Evolutionary conservation across 2,113 vertebrate genomes (phyloP).

Genomic region (Fregetta grallaria): DNA sequence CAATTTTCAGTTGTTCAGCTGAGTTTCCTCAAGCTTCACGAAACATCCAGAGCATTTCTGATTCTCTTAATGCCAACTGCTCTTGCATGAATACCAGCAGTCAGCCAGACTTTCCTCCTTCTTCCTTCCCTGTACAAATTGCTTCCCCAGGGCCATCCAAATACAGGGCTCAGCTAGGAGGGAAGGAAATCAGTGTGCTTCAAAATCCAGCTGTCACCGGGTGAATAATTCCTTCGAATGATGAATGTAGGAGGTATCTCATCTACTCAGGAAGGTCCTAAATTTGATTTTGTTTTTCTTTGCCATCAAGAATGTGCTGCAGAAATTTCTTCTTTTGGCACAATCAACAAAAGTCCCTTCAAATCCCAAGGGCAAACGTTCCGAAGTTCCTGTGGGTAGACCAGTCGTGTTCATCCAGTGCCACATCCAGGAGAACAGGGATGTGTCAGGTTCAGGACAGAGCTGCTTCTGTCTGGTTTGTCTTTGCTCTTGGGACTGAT

Average conservation of each 20-base stretch:
- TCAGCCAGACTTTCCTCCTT: not conserved
- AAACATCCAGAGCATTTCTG: not conserved
- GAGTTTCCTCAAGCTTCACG: not conserved
- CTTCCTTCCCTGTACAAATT: not conserved
- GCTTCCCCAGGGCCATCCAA: slow-evolving; percentile 13
- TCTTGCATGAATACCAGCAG: slow-evolving; percentile 3
- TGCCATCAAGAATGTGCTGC: not conserved
- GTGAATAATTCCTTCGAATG: not conserved
- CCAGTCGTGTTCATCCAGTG: not conserved
- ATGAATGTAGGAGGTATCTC: slow-evolving; percentile 16
- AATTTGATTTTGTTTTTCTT: slow-evolving; percentile 22
- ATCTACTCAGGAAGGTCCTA: not conserved
- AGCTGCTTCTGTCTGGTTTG: not conserved
- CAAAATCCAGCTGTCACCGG: not conserved
- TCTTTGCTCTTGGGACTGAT: not conserved
- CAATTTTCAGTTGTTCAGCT: not conserved
- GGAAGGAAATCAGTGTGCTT: slow-evolving; percentile 9
- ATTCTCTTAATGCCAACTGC: not conserved
- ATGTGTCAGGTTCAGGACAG: not conserved
- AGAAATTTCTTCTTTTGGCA: not conserved
- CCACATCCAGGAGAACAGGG: not conserved
- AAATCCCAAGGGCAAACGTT: not conserved
- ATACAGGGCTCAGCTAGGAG: not conserved
- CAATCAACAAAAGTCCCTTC: not conserved
- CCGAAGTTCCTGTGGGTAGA: not conserved